Conservation (phyloP, 2,888 invertebrate species). For the Lagria hirta region DNA sequence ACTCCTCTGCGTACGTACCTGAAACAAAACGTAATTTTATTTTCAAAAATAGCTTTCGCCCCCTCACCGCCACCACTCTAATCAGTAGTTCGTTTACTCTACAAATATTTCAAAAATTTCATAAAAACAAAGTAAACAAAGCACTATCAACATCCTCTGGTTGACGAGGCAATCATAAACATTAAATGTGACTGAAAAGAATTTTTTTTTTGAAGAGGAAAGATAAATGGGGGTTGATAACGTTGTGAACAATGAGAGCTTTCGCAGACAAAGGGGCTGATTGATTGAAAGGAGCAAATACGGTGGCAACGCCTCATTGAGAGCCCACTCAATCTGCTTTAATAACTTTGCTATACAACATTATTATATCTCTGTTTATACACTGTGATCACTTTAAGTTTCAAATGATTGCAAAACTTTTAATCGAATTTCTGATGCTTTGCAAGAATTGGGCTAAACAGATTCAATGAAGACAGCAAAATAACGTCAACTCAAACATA, state of each 20-base stretch:
- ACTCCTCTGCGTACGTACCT: slow-evolving; percentile 44
- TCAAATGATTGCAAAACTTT: too few species aligned
- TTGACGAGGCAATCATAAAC: slow-evolving; percentile 1
- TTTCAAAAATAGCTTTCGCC: slow-evolving; percentile 14
- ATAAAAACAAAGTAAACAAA: neutral
- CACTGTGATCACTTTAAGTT: too few species aligned
- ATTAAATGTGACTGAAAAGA: slow-evolving; percentile 10
- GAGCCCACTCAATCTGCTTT: slow-evolving; percentile 6
- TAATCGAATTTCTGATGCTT: too few species aligned
- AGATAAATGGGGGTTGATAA: too few species aligned
- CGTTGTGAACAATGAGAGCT: slow-evolving; percentile 8
- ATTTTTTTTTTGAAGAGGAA: too few species aligned
- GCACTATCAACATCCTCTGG: neutral
- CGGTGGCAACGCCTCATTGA: slow-evolving; percentile 13
- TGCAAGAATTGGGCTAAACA: too few species aligned
- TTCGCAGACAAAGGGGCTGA: slow-evolving; percentile 9
- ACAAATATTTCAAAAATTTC: slow-evolving; percentile 7
- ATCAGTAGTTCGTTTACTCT: slow-evolving; percentile 1
- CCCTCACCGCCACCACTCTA: neutral
- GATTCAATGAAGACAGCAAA: too few species aligned
- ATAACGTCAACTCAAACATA: too few species aligned
- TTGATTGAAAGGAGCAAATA: slow-evolving; percentile 10
- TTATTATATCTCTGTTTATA: too few species aligned
- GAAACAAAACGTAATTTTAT: slow-evolving; percentile 38
- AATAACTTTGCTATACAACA: too few species aligned